Conservation (phyloP, 2,888 invertebrate genomes). For the Eupithecia vulgata region DNA sequence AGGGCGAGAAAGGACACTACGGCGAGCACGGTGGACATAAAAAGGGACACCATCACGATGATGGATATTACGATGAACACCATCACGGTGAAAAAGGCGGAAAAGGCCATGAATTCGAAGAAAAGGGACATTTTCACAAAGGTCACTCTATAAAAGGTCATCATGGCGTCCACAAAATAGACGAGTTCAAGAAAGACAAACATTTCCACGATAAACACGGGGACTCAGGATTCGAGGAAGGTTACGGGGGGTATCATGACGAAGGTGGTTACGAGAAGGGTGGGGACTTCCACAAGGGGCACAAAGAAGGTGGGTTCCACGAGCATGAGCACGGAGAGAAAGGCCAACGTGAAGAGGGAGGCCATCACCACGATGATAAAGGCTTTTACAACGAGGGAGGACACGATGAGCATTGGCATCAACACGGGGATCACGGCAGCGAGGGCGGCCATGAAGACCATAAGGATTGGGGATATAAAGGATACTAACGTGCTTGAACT, state of each 20-base stretch:
- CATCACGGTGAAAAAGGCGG: constrained; percentile 87
- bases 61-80: constrained; percentile 86
- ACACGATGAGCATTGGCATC: constrained; percentile 88
- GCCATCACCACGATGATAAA: constrained; percentile 89
- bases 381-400: constrained; percentile 91
- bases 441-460: constrained; percentile 91
- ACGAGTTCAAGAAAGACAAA: constrained; percentile 93
- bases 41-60: constrained; percentile 86
- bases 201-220: constrained; percentile 94
- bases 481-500: constrained; percentile 61
- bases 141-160: constrained; percentile 94
- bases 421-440: constrained; percentile 88
- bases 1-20: constrained; percentile 84
- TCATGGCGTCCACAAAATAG: constrained; percentile 92
- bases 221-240: constrained; percentile 91
- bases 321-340: constrained; percentile 91
- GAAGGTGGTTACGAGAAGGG: constrained; percentile 91
- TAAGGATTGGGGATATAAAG: constrained; percentile 89
- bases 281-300: constrained; percentile 91
- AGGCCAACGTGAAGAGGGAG: constrained; percentile 90
- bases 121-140: constrained; percentile 89
- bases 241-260: constrained; percentile 90
- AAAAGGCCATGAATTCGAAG: constrained; percentile 82
- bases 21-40: constrained; percentile 86
- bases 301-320: constrained; percentile 89